Evolutionary conservation across 2,797 vertebrate species (phyloP).

Genomic region (Gallinago solitaria): DNA sequence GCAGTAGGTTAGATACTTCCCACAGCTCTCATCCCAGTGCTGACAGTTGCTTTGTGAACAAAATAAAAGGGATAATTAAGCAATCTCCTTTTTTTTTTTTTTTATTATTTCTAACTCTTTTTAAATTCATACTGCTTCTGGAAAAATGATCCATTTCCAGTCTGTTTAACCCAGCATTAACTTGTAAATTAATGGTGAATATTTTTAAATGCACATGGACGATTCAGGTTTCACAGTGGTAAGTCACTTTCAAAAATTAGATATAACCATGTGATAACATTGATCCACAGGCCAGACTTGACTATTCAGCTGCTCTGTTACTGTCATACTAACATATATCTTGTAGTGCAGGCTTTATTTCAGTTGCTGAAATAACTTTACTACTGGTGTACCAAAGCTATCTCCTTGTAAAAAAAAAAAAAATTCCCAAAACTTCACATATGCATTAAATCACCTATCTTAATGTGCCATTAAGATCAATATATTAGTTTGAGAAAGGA

Average conservation of each 20-base stretch:
- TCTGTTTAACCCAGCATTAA: not conserved
- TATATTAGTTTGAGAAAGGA: not conserved
- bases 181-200: not conserved
- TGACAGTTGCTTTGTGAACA: not conserved
- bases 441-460: not conserved
- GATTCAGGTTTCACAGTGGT: not conserved
- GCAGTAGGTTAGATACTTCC: not conserved
- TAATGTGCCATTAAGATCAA: not conserved
- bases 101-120: not conserved
- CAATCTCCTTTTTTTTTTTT: not conserved
- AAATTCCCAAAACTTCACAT: not conserved
- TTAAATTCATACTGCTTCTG: not conserved
- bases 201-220: not conserved
- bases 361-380: not conserved
- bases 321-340: not conserved
- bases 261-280: not conserved
- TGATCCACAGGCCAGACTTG: not conserved
- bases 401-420: not conserved
- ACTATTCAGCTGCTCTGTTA: not conserved
- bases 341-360: not conserved
- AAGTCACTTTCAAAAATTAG: not conserved
- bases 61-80: not conserved
- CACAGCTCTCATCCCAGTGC: not conserved
- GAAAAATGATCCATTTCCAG: not conserved
- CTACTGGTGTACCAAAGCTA: not conserved